phyloP scores from a whole-genome alignment of 2,888 invertebrate species.

The Tanytarsus gracilentus region DNA sequence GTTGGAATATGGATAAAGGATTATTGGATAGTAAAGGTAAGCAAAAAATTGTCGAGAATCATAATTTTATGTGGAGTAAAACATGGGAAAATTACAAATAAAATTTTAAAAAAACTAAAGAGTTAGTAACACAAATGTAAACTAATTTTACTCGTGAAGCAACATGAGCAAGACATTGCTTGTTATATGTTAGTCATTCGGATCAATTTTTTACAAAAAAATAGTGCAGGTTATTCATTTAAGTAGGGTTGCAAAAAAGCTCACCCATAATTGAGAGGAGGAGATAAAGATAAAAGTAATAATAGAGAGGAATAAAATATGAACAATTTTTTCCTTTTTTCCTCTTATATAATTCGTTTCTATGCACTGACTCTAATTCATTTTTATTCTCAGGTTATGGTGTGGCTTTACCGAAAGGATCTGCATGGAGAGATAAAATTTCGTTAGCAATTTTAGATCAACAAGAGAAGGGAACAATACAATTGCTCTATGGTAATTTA shows the following conservation, averaged over 20 bases:
- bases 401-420: conserved; percentile 91
- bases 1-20: neutral
- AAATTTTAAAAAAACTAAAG: no score
- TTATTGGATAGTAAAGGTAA: conserved; percentile 67
- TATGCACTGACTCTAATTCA: conserved; percentile 31
- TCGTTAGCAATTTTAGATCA: conserved; percentile 89
- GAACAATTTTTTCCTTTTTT: neutral
- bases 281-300: no score
- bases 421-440: conserved; percentile 95
- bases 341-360: neutral
- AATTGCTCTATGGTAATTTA: conserved; percentile 87
- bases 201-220: no score
- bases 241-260: no score
- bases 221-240: no score
- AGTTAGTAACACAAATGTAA: no score
- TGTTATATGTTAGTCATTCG: no score
- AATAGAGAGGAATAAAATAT: no score
- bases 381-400: conserved; percentile 69
- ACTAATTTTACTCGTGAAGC: no score
- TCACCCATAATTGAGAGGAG: no score
- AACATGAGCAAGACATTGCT: no score
- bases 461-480: conserved; percentile 89
- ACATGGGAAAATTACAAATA: neutral
- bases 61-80: conserved; percentile 48
- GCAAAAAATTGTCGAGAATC: conserved; percentile 46